Percentiles rank a stretch among this genome's conserved stretches.
Evolutionary conservation across 2,888 invertebrate genomes (phyloP).

Genomic region (Thera britannica): DNA sequence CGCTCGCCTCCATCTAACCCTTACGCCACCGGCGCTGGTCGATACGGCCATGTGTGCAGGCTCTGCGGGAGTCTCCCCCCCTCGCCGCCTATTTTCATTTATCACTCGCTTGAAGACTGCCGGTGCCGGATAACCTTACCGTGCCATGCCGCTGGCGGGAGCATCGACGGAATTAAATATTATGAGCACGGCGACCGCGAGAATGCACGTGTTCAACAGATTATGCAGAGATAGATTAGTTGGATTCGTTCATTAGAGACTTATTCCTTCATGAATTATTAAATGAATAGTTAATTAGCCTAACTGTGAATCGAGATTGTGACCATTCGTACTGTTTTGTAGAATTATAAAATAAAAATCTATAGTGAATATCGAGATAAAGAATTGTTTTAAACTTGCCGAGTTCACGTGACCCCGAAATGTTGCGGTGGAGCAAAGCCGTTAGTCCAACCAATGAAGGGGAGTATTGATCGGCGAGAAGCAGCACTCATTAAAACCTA

Average conservation of each 20-base stretch:
- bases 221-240: conserved; percentile 14
- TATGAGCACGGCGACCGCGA: conserved; percentile 31
- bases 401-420: background rate
- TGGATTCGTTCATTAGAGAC: conserved; percentile 9
- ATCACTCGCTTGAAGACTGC: conserved; percentile 61
- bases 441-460: background rate
- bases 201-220: conserved; percentile 32
- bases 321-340: background rate
- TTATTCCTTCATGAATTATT: conserved; percentile 16
- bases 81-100: conserved; percentile 82
- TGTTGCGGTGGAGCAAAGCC: conserved; percentile 8
- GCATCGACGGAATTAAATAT: conserved; percentile 46
- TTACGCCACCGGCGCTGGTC: conserved; percentile 58
- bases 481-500: conserved; percentile 1
- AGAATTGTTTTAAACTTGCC: conserved; percentile 1
- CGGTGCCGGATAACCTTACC: conserved; percentile 50
- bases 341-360: background rate
- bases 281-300: background rate
- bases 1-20: conserved; percentile 32
- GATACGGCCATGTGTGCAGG: conserved; percentile 80
- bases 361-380: background rate
- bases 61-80: conserved; percentile 79
- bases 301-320: background rate
- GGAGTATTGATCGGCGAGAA: conserved; percentile 2
- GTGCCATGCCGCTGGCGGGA: conserved; percentile 33